Conservation (phyloP, 1,140 invertebrate species). For the Drosophila mojavensis region DNA sequence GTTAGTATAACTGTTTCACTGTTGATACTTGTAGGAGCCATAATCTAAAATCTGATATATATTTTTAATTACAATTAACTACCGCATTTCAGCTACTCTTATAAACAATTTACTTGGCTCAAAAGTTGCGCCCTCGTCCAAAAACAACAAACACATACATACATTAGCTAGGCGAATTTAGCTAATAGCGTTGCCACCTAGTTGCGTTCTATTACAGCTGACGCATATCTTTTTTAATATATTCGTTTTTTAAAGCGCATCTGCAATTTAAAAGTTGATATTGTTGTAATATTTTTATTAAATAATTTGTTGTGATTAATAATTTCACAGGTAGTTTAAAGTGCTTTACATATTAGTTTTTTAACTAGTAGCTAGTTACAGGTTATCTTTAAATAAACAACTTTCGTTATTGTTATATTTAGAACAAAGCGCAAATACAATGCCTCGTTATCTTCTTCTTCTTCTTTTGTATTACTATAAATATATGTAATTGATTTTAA, state of each 20-base stretch:
- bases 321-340: constrained; percentile 23
- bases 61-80: background rate
- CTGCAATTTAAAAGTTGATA: constrained; percentile 1
- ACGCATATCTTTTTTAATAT: background rate
- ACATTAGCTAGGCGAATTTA: constrained; percentile 3
- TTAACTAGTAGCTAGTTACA: constrained; percentile 43
- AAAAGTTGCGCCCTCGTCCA: constrained; percentile 39
- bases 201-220: background rate
- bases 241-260: background rate
- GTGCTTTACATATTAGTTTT: constrained; percentile 36
- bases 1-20: constrained; percentile 63
- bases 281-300: constrained; percentile 29
- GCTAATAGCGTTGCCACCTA: constrained; percentile 23
- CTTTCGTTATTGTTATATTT: constrained; percentile 17
- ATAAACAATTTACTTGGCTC: constrained; percentile 28
- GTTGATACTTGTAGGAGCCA: constrained; percentile 34
- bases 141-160: constrained; percentile 30
- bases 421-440: constrained; percentile 37
- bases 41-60: constrained; percentile 6
- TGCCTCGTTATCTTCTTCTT: constrained; percentile 3
- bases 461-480: constrained; percentile 42
- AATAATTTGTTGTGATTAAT: constrained; percentile 29
- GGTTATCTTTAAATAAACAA: constrained; percentile 28
- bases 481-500: constrained; percentile 40
- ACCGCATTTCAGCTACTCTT: constrained; percentile 17